A percentile compares a stretch with the other conserved stretches of the same genome.
Evolutionary conservation across 2,113 vertebrate genomes (phyloP).

Genomic region (Percopsis transmontana): DNA sequence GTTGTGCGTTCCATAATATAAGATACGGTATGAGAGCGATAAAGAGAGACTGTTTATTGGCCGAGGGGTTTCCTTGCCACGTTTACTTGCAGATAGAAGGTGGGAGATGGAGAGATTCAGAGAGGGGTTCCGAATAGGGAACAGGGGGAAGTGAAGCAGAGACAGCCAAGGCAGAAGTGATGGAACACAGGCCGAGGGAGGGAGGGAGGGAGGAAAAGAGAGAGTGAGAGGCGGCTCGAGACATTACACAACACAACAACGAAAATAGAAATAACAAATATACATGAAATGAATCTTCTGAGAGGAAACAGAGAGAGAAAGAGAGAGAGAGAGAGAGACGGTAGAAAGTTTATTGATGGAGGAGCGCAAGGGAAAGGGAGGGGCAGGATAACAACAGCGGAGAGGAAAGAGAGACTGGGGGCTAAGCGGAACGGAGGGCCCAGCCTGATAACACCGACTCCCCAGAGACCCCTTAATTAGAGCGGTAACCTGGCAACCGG

Average conservation of each 20-base stretch:
- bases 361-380: not conserved
- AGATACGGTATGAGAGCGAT: not conserved
- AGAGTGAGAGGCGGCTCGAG: not conserved
- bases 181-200: conserved; percentile 7
- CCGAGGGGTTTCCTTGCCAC: conserved; percentile 62
- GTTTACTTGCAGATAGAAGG: conserved; percentile 50
- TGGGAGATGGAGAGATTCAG: conserved; percentile 28
- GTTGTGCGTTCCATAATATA: too few species aligned
- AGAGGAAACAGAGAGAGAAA: not conserved
- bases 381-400: not conserved
- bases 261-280: not conserved
- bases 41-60: conserved; percentile 43
- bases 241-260: not conserved
- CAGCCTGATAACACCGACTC: conserved; percentile 71
- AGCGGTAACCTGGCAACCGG: conserved; percentile 80
- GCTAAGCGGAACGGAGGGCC: conserved; percentile 51
- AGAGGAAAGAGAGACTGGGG: conserved; percentile 16
- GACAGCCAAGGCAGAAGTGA: conserved; percentile 4
- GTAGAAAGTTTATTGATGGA: too few species aligned
- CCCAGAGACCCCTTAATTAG: conserved; percentile 78
- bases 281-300: not conserved
- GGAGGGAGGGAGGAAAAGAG: not conserved
- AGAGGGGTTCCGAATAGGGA: conserved; percentile 38
- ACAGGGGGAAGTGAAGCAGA: conserved; percentile 21
- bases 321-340: not conserved